Base-by-base conservation (phyloP, 2,888 invertebrate genomes). In the Acrocyrtus sp. region DNA sequence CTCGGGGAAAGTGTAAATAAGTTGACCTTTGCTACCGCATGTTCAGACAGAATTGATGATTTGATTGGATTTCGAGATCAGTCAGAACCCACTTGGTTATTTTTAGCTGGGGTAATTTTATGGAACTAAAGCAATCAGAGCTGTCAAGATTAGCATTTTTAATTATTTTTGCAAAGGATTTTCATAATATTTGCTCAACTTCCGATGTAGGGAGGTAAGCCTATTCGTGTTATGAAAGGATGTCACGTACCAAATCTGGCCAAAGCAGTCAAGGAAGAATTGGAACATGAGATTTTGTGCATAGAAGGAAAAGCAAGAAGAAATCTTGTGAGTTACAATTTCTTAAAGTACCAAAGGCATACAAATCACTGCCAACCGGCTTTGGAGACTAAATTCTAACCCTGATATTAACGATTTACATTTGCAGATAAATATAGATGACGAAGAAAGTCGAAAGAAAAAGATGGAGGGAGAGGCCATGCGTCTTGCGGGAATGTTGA, bases 31-130 rank as follows among this genome's bases (percentile, higher is more conserved):
- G 68, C 67, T 6, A 51, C 63, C 53, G 80, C 78, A 1, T 72
- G 75, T 29, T 62, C 78, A 2, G 80, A 81, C 34, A 65, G 74
- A 39, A 77, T 81, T 51, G 68, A 74, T 21, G 78, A 78, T 51
- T 53, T 80, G 1, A 58, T 72, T 3, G 72, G 70, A 60, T 81
- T 81, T 63, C 75, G 73, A 43, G 78, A 80, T 56, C 78, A 78
- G 61, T 78, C 79, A 43, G 77, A 80, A 61, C 80, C 80, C 4
- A 70, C 70, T 47, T 80, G 79, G 79, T 60, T 80, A 3, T 80
- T 80, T 48, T 22, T 74, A 0, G 74, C 73, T 51, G 75, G 74
- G 56, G 75, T 75, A 74, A 34, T 47, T n/a, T n/a, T n/a, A n/a
- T n/a, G n/a, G n/a, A n/a, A n/a, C n/a, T n/a, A n/a, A 39, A 39